Evolutionary conservation across 2,113 vertebrate genomes (phyloP), one percentile per base, ranked within the genome.

Genomic region (Hirundichthys speculiger): DNA sequence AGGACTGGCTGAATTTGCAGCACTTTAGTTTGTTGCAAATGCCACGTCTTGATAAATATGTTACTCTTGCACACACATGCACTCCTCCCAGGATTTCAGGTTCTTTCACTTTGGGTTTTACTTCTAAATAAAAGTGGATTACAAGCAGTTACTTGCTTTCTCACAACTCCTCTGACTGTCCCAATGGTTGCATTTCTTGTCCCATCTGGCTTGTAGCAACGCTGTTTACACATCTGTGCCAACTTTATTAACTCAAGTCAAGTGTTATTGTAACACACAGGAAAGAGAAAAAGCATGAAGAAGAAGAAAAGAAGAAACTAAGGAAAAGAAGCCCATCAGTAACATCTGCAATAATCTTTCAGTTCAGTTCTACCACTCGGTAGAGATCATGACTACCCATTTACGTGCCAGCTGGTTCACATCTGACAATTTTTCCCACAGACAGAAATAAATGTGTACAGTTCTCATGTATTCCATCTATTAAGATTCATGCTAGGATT

Each of bases 401-500:
- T 24, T 54, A 30, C 48, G 55, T 27, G 57, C 43, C 49, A 61
- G 30, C 45, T 54, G 8, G 16, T 38, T 57, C 39, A 50, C 47
- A 55, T 62, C 43, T 58, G 39, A 43, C 48, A 13, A 19, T 42
- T 43, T 15, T 27, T 11, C 20, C 39, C 30, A 10, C n/a, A 65
- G 48, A 76, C 42, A 50, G 57, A 76, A 59, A 69, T 52, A 13
- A 30, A 58, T 75, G 62, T 48, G 63, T 15, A 42, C 72, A 30
- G 46, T 50, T 62, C 45, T 65, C 27, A 22, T 19, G 60, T 73
- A 46, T 65, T n/a, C 55, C 21, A 15, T 27, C 45, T 49, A 68
- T 81, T 78, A 60, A 57, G 57, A 84, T 81, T 84, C 77, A 79
- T 58, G 45, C 25, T 22, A 39, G 60, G 30, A 81, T 83, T 74